phyloP scores from a whole-genome alignment of 2,113 vertebrate species.

The Nibea coibor region DNA sequence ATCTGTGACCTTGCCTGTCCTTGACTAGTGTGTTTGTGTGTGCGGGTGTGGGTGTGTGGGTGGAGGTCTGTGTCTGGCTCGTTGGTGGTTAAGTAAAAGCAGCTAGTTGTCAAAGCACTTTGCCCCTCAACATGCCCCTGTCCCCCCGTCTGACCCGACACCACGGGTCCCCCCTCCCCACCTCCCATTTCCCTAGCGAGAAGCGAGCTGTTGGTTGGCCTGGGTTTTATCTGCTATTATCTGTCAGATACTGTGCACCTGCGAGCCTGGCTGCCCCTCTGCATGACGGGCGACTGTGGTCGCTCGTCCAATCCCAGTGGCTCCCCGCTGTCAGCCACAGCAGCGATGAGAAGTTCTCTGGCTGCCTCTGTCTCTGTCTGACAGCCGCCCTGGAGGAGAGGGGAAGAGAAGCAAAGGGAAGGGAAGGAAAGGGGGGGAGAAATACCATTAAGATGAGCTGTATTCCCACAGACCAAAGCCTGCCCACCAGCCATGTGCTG shows the following conservation, averaged over 20 bases:
- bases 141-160: conserved; percentile 39
- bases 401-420: conserved; percentile 57
- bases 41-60: neutral
- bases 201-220: conserved; percentile 47
- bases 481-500: conserved; percentile 77
- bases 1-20: conserved; percentile 67
- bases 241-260: conserved; percentile 76
- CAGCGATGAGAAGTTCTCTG: conserved; percentile 64
- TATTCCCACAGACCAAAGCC: conserved; percentile 77
- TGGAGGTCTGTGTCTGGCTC: conserved; percentile 38
- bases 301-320: conserved; percentile 69
- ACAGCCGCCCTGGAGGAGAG: conserved; percentile 72
- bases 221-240: conserved; percentile 77
- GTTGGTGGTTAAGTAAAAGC: conserved; percentile 61
- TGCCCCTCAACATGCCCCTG: conserved; percentile 44
- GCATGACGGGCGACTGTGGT: conserved; percentile 52
- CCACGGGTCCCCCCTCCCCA: conserved; percentile 8
- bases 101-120: conserved; percentile 58
- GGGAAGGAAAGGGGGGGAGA: conserved; percentile 44
- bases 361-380: conserved; percentile 66
- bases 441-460: conserved; percentile 76
- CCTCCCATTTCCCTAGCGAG: conserved; percentile 23
- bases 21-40: conserved; percentile 48
- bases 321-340: conserved; percentile 70
- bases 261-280: conserved; percentile 62